Percentiles rank a stretch among this genome's conserved stretches.
These are phyloP conservation scores for Chrysochloris asiatica DNA, from an alignment of 2,113 vertebrate genomes.

Conservation along the genomic window DNA sequence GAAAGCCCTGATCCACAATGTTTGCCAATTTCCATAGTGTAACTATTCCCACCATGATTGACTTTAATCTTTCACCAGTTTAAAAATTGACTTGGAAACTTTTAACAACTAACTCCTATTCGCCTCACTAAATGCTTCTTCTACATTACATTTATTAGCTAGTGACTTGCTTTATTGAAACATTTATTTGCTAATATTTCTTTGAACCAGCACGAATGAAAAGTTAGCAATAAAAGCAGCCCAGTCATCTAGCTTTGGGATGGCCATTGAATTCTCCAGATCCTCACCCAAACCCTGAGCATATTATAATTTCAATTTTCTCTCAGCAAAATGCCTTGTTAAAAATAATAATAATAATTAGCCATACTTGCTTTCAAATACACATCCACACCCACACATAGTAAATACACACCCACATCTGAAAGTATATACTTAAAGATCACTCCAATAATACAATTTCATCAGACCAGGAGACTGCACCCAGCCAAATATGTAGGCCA, in stretches of 20 bases:
- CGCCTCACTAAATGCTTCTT: not conserved
- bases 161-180: not conserved
- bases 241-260: not conserved
- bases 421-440: not conserved
- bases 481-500: constrained; percentile 43
- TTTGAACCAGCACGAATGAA: not conserved
- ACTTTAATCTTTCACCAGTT: not conserved
- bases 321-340: not conserved
- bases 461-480: not conserved
- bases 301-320: not conserved
- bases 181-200: not conserved
- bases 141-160: not conserved
- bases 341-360: not conserved
- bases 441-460: not conserved
- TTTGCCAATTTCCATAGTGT: not conserved
- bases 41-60: not conserved
- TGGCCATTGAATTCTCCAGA: not conserved
- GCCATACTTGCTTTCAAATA: no score
- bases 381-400: no score
- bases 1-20: no score
- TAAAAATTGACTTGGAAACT: not conserved
- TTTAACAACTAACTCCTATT: not conserved
- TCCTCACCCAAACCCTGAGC: not conserved
- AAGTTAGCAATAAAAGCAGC: not conserved
- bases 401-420: no score